Evolutionary conservation across 2,113 vertebrate genomes (phyloP).

Genomic region (Rynchops niger): DNA sequence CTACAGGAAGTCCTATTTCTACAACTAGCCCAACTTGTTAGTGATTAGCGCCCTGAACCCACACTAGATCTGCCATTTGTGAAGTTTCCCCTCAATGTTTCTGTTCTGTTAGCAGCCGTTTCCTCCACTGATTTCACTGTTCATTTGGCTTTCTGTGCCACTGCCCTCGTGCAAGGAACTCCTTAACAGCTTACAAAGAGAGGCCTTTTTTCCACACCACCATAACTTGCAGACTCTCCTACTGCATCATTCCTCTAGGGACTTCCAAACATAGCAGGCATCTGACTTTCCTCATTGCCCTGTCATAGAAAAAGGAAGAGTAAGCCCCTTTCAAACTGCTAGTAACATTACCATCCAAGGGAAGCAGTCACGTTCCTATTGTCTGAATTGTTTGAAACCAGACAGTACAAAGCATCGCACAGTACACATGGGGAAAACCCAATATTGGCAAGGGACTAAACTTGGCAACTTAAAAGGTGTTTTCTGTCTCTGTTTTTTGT

Average conservation of each 20-base stretch:
- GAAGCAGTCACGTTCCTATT: neutral
- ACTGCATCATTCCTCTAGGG: neutral
- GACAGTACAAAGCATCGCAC: neutral
- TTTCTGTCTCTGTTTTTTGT: neutral
- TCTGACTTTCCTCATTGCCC: neutral
- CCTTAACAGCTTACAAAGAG: conserved; percentile 8
- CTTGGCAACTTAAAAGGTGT: neutral
- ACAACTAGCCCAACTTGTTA: neutral
- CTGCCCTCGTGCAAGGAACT: neutral
- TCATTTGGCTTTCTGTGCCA: conserved; percentile 39
- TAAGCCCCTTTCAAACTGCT: conserved; percentile 9
- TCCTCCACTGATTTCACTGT: conserved; percentile 23
- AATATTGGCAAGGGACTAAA: neutral
- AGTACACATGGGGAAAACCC: neutral
- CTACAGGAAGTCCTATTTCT: conserved; percentile 38
- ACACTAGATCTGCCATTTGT: conserved; percentile 6
- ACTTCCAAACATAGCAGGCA: neutral
- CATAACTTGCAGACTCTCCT: neutral
- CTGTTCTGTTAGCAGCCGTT: conserved; percentile 15
- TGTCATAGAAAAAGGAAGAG: neutral
- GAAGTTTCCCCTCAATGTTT: conserved; percentile 24
- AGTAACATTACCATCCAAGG: neutral
- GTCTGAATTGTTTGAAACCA: conserved; percentile 4
- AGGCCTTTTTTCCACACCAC: neutral
- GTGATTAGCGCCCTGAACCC: conserved; percentile 18